These are phyloP conservation scores for Eremophila alpestris DNA, from an alignment of 2,797 vertebrate genomes.

Conservation along the genomic window DNA sequence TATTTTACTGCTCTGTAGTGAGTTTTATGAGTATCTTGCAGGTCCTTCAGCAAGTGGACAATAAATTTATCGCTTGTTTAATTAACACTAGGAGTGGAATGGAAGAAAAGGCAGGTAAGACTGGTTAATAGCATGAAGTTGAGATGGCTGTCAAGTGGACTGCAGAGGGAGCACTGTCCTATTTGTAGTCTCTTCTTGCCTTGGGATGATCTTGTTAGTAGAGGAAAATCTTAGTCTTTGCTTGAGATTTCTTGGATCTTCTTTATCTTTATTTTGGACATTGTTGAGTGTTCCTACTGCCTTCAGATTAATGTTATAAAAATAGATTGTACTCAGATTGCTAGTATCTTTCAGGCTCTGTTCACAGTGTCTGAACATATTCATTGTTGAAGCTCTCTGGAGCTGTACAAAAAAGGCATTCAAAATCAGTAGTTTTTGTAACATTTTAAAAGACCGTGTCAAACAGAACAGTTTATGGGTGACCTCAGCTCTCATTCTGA, in stretches of 20 bases:
- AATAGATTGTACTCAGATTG: constrained; percentile 44
- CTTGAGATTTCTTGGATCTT: constrained; percentile 51
- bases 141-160: neutral
- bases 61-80: constrained; percentile 95
- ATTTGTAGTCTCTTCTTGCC: neutral
- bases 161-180: neutral
- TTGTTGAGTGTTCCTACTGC: constrained; percentile 17
- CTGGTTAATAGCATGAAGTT: neutral
- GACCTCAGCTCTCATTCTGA: constrained; percentile 2
- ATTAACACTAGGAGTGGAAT: constrained; percentile 82
- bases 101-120: constrained; percentile 71
- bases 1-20: neutral
- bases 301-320: constrained; percentile 33
- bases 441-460: neutral
- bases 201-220: neutral
- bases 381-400: neutral
- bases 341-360: constrained; percentile 12
- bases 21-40: constrained; percentile 71
- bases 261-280: constrained; percentile 55
- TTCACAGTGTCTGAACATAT: neutral
- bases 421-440: constrained; percentile 11
- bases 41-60: constrained; percentile 98
- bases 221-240: constrained; percentile 37
- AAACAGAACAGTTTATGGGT: neutral
- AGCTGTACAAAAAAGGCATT: constrained; percentile 43